These are phyloP conservation scores for Heliornis fulica DNA, from an alignment of 2,113 vertebrate species.

Conservation along the genomic window DNA sequence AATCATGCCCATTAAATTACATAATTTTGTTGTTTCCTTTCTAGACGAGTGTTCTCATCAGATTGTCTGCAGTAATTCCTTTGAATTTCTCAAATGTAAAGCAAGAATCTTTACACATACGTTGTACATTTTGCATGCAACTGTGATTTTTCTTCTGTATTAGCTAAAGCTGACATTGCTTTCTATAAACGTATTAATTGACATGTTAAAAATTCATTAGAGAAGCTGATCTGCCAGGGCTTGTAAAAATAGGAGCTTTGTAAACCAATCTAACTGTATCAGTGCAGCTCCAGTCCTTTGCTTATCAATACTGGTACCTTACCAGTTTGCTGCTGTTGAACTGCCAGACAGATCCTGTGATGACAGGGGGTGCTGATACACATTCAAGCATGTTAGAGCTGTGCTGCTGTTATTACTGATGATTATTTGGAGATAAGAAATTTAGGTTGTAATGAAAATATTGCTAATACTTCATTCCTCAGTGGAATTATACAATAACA, in stretches of 20 bases:
- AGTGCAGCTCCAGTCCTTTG: slow-evolving; percentile 56
- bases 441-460: background rate
- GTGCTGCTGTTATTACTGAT: background rate
- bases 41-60: background rate
- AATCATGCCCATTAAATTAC: background rate
- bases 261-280: slow-evolving; percentile 63
- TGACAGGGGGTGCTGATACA: background rate
- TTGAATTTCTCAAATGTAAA: background rate
- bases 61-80: background rate
- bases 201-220: slow-evolving; percentile 64
- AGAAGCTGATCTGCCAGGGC: slow-evolving; percentile 52
- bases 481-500: background rate
- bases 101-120: background rate
- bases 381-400: background rate
- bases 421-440: background rate
- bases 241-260: slow-evolving; percentile 57
- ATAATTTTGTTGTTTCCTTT: background rate
- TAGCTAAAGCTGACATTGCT: slow-evolving; percentile 24
- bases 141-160: slow-evolving; percentile 65
- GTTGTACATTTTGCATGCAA: slow-evolving; percentile 28
- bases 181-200: slow-evolving; percentile 56
- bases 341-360: background rate
- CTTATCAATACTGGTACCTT: slow-evolving; percentile 21
- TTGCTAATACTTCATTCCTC: background rate
- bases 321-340: background rate